These are phyloP conservation scores for Sphenopsis melanotis DNA, from an alignment of 2,797 vertebrate species.

Conservation along the genomic window DNA sequence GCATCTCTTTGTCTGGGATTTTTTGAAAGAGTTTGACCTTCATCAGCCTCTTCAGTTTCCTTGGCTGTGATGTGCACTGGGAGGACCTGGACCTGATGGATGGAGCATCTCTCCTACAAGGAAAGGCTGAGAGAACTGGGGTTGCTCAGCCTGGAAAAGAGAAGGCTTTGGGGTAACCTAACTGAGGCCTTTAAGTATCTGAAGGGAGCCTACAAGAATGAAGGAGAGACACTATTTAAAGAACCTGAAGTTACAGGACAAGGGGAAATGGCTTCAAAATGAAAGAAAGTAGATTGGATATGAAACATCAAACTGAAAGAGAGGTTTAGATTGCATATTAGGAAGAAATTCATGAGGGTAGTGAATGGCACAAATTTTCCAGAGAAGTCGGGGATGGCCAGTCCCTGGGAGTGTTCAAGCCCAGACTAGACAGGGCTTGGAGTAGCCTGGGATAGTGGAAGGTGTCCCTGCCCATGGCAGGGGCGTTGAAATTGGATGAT, in stretches of 20 bases:
- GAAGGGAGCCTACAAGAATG: neutral
- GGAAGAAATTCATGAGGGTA: neutral
- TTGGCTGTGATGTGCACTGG: neutral
- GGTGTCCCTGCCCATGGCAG: neutral
- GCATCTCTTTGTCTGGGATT: neutral
- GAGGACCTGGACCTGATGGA: neutral
- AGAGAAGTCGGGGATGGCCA: accelerated
- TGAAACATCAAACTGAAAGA: too few species aligned
- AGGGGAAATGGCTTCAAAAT: neutral
- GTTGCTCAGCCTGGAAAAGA: neutral
- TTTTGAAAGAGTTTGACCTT: neutral
- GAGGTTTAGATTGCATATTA: neutral
- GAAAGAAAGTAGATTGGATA: too few species aligned
- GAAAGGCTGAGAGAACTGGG: neutral
- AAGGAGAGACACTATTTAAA: neutral
- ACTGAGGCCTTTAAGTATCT: neutral
- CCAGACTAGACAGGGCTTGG: accelerated
- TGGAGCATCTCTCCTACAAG: accelerated
- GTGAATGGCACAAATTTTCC: neutral
- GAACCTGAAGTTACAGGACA: neutral
- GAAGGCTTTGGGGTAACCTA: neutral
- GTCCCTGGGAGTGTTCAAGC: neutral
- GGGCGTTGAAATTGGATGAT: accelerated
- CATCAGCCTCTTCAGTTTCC: neutral
- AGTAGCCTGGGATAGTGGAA: neutral